phyloP scores from a whole-genome alignment of 2,888 invertebrate species.

The Patella depressa region DNA sequence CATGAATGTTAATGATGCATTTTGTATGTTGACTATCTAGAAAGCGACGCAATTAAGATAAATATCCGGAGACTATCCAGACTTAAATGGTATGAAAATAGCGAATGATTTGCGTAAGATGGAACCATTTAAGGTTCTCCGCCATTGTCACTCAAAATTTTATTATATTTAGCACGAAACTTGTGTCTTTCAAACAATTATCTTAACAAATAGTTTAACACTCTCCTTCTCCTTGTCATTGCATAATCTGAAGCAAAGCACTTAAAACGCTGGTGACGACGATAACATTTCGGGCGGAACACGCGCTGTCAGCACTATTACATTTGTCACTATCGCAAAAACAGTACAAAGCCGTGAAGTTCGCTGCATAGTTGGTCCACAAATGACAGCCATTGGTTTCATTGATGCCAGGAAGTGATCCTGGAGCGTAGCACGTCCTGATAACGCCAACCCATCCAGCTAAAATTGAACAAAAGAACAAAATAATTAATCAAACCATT shows the following conservation, averaged over 20 bases:
- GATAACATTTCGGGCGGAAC: background rate
- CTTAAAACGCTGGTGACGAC: conserved; percentile 13
- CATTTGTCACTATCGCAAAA: conserved; percentile 56
- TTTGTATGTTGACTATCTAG: too few relatives aligned
- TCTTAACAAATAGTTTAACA: too few relatives aligned
- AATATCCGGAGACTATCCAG: too few relatives aligned
- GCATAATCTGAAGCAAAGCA: conserved; percentile 15
- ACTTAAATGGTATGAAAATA: too few relatives aligned
- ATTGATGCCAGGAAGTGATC: conserved; percentile 45
- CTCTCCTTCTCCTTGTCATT: background rate
- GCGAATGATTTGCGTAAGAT: too few relatives aligned
- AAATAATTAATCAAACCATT: background rate
- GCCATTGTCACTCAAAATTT: too few relatives aligned
- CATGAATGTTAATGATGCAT: too few relatives aligned
- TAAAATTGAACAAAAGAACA: conserved; percentile 14
- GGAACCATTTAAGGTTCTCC: too few relatives aligned
- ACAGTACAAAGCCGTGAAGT: conserved; percentile 51
- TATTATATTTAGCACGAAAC: too few relatives aligned
- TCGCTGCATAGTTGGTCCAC: conserved; percentile 39
- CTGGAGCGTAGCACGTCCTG: conserved; percentile 47
- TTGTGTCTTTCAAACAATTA: too few relatives aligned
- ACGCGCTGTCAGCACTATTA: conserved; percentile 32
- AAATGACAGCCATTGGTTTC: conserved; percentile 51
- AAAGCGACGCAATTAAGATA: too few relatives aligned
- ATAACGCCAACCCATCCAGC: conserved; percentile 47